Conservation (phyloP, 2,113 vertebrate genomes). For the Aepyceros melampus region DNA sequence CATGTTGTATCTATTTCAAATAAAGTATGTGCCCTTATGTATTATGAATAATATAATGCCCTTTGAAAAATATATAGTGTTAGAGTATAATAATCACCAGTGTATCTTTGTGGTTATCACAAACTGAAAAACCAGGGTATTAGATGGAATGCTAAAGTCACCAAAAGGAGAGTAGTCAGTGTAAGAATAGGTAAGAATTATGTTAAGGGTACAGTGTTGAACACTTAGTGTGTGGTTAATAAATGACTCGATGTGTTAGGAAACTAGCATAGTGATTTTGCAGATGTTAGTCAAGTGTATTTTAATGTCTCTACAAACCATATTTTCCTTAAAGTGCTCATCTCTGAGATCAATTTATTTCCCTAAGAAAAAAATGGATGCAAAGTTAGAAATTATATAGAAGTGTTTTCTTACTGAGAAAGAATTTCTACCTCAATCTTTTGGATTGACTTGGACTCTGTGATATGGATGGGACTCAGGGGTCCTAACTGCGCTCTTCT, state of each 20-base stretch:
- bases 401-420: neutral
- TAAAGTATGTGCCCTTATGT: conserved; percentile 16
- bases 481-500: neutral
- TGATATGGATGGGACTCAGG: neutral
- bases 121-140: neutral
- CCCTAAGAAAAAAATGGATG: neutral
- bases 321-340: neutral
- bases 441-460: neutral
- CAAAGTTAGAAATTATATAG: neutral
- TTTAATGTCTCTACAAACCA: neutral
- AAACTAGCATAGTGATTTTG: neutral
- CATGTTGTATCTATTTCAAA: conserved; percentile 6
- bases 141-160: neutral
- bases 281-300: neutral
- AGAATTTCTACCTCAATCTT: neutral
- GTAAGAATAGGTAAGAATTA: neutral
- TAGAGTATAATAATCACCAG: neutral
- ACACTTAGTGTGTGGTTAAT: neutral
- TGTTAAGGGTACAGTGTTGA: neutral
- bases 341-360: neutral
- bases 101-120: neutral
- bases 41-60: neutral
- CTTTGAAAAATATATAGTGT: neutral
- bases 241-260: neutral
- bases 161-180: neutral